Conservation (phyloP, 2,113 vertebrate species). For the Pangasianodon hypophthalmus region DNA sequence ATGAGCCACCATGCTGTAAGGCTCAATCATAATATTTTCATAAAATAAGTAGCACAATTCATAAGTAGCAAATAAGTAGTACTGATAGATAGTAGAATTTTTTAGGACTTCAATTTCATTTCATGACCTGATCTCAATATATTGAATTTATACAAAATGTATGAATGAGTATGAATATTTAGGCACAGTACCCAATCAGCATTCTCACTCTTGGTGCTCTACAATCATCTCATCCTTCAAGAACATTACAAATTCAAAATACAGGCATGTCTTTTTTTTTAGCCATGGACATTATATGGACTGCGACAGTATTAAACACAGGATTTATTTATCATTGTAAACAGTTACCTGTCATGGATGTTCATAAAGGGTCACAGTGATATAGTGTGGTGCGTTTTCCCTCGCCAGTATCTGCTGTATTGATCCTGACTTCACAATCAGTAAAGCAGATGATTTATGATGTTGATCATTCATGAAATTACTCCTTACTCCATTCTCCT, state of each 20-base stretch:
- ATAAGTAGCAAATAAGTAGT: not conserved
- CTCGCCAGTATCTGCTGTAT: conserved; percentile 17
- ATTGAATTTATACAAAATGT: not conserved
- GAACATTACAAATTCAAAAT: not conserved
- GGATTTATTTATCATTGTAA: conserved; percentile 22
- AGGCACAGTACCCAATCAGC: not conserved
- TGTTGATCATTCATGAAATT: conserved; percentile 40
- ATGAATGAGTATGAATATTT: not conserved
- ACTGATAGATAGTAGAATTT: not conserved
- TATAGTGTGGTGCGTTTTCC: not conserved
- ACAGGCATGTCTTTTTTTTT: not conserved
- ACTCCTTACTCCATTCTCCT: conserved; percentile 2
- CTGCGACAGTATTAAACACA: not conserved
- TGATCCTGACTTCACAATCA: conserved; percentile 21
- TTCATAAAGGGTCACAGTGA: conserved; percentile 16
- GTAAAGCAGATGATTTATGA: conserved; percentile 43
- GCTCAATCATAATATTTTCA: not conserved
- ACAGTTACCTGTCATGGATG: conserved; percentile 11
- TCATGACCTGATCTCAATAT: not conserved
- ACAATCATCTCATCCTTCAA: not conserved
- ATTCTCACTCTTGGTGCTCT: not conserved
- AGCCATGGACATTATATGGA: not conserved
- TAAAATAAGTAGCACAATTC: too few species aligned
- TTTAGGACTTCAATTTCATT: not conserved
- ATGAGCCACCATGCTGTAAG: not conserved